A percentile compares a stretch with the other conserved stretches of the same genome.
These are phyloP conservation scores for Datnioides undecimradiatus DNA, from an alignment of 2,113 vertebrate genomes.

Conservation along the genomic window DNA sequence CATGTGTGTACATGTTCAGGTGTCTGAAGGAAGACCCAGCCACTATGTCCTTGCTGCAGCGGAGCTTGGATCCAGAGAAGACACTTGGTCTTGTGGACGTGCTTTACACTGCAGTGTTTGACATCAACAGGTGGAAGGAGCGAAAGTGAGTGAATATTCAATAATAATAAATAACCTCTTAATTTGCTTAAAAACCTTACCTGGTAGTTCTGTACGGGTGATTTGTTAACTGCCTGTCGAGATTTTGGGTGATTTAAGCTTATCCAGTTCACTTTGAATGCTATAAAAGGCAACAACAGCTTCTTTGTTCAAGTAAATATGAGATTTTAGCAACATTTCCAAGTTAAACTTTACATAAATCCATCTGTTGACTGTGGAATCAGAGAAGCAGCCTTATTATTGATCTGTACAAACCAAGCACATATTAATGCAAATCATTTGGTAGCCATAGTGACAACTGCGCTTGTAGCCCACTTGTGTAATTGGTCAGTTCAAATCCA, in stretches of 20 bases:
- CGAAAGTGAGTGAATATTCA: constrained; percentile 86
- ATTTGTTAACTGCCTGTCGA: not conserved
- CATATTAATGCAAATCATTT: too few relatives aligned
- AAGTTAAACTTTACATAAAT: too few relatives aligned
- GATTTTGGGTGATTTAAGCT: not conserved
- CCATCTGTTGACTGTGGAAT: too few relatives aligned
- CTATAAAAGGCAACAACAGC: too few relatives aligned
- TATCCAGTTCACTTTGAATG: too few relatives aligned
- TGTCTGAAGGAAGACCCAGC: constrained; percentile 99
- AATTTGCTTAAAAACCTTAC: not conserved
- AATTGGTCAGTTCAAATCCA: too few relatives aligned
- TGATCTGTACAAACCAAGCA: too few relatives aligned
- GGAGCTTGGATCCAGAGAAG: constrained; percentile 97
- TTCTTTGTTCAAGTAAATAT: too few relatives aligned
- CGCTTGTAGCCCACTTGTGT: too few relatives aligned
- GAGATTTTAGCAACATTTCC: too few relatives aligned
- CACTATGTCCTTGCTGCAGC: constrained; percentile 97
- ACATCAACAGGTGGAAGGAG: constrained; percentile 94
- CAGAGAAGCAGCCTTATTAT: too few relatives aligned
- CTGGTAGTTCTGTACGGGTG: not conserved
- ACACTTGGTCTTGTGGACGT: constrained; percentile 97
- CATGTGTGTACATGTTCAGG: constrained; percentile 78
- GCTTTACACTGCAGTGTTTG: constrained; percentile 95
- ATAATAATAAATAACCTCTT: not conserved
- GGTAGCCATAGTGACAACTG: too few relatives aligned